phyloP scores from a whole-genome alignment of 2,888 invertebrate species.

The Stenodera caucasica region DNA sequence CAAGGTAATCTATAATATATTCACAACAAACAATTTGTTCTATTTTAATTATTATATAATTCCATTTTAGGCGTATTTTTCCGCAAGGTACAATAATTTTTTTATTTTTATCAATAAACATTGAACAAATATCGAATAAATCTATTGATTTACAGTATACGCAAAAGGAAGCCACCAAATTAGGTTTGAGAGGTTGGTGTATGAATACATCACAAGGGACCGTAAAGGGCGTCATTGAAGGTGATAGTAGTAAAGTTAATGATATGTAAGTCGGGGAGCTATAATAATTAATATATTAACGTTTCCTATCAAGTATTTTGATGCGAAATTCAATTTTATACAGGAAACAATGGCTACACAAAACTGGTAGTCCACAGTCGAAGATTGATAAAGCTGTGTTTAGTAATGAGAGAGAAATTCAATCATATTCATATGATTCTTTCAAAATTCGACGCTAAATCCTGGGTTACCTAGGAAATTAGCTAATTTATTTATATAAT shows the following conservation, averaged over 20 bases:
- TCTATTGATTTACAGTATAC: slow-evolving; percentile 60
- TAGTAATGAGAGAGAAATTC: slow-evolving; percentile 64
- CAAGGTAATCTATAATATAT: too few relatives aligned
- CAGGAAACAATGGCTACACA: slow-evolving; percentile 65
- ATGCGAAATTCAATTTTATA: too few relatives aligned
- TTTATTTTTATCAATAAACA: slow-evolving; percentile 1
- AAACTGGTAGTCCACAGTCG: slow-evolving; percentile 74
- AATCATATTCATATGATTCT: slow-evolving; percentile 40
- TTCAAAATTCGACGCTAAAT: slow-evolving; percentile 40
- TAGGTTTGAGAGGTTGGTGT: slow-evolving; percentile 72
- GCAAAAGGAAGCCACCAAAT: slow-evolving; percentile 64
- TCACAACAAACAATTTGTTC: slow-evolving; percentile 11
- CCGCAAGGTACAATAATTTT: slow-evolving; percentile 62
- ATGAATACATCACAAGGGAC: slow-evolving; percentile 70
- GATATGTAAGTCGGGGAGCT: slow-evolving; percentile 72
- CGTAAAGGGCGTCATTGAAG: slow-evolving; percentile 69
- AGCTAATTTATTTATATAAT: not conserved
- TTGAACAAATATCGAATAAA: not conserved
- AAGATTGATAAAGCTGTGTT: slow-evolving; percentile 74
- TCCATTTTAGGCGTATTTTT: slow-evolving; percentile 62
- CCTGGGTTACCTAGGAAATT: not conserved
- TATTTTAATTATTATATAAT: slow-evolving; percentile 10
- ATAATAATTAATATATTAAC: too few relatives aligned
- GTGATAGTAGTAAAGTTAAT: slow-evolving; percentile 61
- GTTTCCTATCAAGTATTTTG: too few relatives aligned